These are phyloP conservation scores for Drosophila santomea DNA, from an alignment of 1,140 invertebrate species.

Conservation along the genomic window DNA sequence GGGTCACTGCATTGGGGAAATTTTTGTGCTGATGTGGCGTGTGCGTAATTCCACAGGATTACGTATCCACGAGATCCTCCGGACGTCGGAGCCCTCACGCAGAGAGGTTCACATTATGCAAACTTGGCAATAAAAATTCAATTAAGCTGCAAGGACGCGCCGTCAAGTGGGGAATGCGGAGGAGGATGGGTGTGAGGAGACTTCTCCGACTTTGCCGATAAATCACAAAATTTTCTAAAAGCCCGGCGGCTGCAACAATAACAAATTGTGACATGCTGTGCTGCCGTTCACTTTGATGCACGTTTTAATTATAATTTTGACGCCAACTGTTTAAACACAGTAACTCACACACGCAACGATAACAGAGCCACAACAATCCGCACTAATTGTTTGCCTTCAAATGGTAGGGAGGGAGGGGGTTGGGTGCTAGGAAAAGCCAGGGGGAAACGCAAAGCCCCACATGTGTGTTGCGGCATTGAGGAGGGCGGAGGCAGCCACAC, in stretches of 20 bases:
- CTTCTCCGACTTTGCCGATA: conserved; percentile 35
- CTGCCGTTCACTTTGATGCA: conserved; percentile 72
- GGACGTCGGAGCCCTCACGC: conserved; percentile 7
- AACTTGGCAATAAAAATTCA: conserved; percentile 83
- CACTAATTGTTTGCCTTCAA: conserved; percentile 44
- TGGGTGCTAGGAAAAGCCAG: not conserved
- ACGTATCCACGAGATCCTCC: conserved; percentile 47
- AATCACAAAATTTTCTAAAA: conserved; percentile 50
- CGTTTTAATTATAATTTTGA: conserved; percentile 83
- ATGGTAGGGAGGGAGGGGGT: not conserved
- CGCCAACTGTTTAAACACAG: conserved; percentile 79
- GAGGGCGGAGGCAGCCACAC: not conserved
- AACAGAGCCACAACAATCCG: conserved; percentile 34
- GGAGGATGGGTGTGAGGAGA: not conserved
- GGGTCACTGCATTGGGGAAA: conserved; percentile 55
- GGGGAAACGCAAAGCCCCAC: conserved; percentile 11
- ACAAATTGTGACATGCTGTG: conserved; percentile 77
- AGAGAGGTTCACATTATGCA: conserved; percentile 69
- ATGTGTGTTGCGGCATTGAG: conserved; percentile 1
- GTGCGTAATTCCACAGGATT: conserved; percentile 62
- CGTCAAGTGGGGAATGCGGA: conserved; percentile 54
- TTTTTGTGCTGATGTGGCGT: conserved; percentile 47
- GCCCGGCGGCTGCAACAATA: conserved; percentile 32
- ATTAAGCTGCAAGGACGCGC: conserved; percentile 75
- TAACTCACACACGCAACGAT: conserved; percentile 18